Evolutionary conservation across 1,140 invertebrate species (phyloP).

Genomic region (Drosophila bocqueti): DNA sequence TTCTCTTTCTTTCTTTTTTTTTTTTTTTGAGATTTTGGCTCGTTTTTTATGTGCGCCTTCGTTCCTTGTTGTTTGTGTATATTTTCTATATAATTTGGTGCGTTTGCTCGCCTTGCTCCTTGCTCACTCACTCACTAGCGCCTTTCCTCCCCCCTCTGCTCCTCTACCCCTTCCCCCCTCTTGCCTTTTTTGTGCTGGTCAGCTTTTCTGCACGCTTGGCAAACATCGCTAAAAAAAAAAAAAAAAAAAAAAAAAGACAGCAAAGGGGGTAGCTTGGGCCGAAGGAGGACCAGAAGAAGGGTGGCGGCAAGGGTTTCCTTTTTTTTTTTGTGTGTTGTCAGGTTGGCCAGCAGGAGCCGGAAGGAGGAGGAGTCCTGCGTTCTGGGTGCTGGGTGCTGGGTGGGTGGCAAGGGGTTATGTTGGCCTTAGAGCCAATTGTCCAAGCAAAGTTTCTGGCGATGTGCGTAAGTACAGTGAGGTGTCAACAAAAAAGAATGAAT

Average conservation of each 20-base stretch:
- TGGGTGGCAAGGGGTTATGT: conserved; percentile 5
- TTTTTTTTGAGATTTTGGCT: conserved; percentile 55
- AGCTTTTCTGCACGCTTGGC: conserved; percentile 79
- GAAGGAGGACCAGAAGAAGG: conserved; percentile 9
- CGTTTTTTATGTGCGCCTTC: conserved; percentile 54
- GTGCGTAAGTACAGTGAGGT: conserved; percentile 27
- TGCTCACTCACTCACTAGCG: not conserved
- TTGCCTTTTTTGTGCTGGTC: conserved; percentile 73
- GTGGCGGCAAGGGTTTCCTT: conserved; percentile 36
- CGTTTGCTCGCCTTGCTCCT: conserved; percentile 41
- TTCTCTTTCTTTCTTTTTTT: conserved; percentile 31
- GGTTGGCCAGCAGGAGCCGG: conserved; percentile 27
- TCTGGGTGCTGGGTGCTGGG: not conserved
- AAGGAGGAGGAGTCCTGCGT: not conserved
- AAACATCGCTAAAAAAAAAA: conserved; percentile 55
- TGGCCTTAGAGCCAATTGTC: conserved; percentile 70
- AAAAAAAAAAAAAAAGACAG: conserved; percentile 18
- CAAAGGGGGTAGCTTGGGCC: conserved; percentile 2
- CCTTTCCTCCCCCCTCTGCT: not conserved
- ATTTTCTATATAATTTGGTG: conserved; percentile 79
- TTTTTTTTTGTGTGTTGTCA: conserved; percentile 13
- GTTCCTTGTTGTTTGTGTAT: conserved; percentile 42
- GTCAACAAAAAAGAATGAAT: too few species aligned
- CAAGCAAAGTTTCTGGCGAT: conserved; percentile 52
- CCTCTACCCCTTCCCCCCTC: not conserved